Evolutionary conservation across 2,888 invertebrate species (phyloP).

Genomic region (Lasioglossum oenotherae): DNA sequence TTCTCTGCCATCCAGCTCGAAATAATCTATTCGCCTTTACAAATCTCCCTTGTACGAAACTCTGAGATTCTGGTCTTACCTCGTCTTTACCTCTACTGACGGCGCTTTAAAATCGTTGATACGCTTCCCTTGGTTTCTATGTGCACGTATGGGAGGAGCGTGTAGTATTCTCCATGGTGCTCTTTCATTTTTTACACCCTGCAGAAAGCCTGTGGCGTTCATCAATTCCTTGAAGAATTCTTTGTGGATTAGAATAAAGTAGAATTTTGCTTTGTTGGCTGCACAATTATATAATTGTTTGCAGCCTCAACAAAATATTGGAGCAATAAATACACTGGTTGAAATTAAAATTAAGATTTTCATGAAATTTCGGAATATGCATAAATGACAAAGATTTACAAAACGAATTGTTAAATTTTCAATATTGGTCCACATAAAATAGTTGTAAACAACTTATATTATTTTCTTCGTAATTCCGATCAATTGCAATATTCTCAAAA

Average conservation of each 20-base stretch:
- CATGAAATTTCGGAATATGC: too few species aligned
- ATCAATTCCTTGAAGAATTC: not conserved
- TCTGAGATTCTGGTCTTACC: not conserved
- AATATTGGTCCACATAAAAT: too few species aligned
- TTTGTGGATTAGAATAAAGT: not conserved
- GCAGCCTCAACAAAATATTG: not conserved
- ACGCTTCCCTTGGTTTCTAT: not conserved
- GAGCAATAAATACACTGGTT: not conserved
- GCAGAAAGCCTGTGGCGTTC: not conserved
- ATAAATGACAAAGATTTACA: too few species aligned
- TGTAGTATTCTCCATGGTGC: not conserved
- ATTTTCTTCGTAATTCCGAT: too few species aligned
- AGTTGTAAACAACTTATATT: too few species aligned
- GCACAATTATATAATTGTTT: too few species aligned
- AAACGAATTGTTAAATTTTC: too few species aligned
- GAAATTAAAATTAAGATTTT: too few species aligned
- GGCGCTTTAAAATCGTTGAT: not conserved
- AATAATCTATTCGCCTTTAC: conserved; percentile 21
- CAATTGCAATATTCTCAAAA: too few species aligned
- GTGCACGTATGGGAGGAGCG: not conserved
- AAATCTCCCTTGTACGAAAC: not conserved
- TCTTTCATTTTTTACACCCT: not conserved
- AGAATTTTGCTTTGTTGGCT: not conserved
- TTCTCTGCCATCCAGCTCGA: conserved; percentile 6
- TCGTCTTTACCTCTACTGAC: not conserved